phyloP scores from a whole-genome alignment of 2,113 vertebrate genomes.

The Cyanoramphus novaezelandiae region DNA sequence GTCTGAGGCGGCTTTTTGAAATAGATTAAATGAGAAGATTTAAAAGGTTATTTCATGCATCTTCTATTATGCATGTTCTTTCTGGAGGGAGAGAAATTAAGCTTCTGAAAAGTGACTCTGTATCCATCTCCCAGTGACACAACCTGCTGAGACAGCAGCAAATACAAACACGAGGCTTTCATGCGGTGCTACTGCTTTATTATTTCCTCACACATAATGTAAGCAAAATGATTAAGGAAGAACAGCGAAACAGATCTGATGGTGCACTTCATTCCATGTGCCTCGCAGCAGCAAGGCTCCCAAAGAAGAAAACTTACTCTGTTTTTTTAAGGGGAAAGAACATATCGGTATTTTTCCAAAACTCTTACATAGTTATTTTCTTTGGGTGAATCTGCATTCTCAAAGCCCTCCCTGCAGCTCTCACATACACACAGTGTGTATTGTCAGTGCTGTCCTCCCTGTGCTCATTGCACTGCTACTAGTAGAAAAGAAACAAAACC shows the following conservation, averaged over 20 bases:
- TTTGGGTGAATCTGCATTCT: neutral
- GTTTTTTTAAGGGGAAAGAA: neutral
- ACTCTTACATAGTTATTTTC: neutral
- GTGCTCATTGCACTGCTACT: neutral
- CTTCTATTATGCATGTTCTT: neutral
- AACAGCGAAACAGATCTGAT: neutral
- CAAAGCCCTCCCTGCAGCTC: neutral
- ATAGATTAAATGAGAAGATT: neutral
- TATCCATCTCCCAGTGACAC: neutral
- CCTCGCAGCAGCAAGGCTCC: neutral
- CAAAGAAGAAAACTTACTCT: neutral
- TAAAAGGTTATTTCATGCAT: neutral
- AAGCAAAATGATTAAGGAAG: conserved; percentile 3
- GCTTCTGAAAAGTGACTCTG: neutral
- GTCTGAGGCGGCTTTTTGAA: neutral
- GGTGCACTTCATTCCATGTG: neutral
- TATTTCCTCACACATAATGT: neutral
- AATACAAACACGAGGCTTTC: neutral
- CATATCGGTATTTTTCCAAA: neutral
- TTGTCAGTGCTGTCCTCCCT: neutral
- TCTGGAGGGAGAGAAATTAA: neutral
- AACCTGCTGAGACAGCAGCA: neutral
- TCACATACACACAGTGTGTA: neutral
- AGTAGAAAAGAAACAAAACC: neutral
- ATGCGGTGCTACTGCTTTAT: neutral